Base-by-base conservation (phyloP, 2,888 invertebrate genomes). In the Lepidocyrtinus sp. region DNA sequence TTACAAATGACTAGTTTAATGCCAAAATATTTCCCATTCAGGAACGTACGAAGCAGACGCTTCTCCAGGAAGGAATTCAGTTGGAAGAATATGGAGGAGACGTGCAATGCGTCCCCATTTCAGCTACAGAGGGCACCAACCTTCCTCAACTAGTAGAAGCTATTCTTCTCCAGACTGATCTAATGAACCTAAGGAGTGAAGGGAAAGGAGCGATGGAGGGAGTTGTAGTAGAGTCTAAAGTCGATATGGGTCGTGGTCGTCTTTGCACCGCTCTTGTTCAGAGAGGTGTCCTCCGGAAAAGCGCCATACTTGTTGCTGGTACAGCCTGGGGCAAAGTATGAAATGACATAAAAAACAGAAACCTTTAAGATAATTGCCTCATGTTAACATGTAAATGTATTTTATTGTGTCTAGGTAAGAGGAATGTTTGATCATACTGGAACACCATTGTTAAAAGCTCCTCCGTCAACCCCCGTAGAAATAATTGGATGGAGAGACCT, bases 61-160 rank as follows among this genome's bases (percentile, higher is more conserved):
- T 99, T 15, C 89, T 95, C 0, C 91, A 93, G 87, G 91, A 94
- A 88, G 96, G 95, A 3, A 90, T 99, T 9, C 90, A 94, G 25
- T 92, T 96, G 61, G 99, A 99, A 89, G 94, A 94, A 17, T 89
- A 93, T 72, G 98, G 98, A 0, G 99, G 99, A 0, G 97, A 98
- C 82, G 91, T 96, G 0, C 98, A 98, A 89, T 93, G 94, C 1
- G 93, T 99, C 72, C 93, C 94, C 0, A 93, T 99, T 81, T 99
- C 99, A 0, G 99, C 99, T 0, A 90, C 97, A 0, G 94, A 95
- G 89, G 93, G 93, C 75, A 92, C 91, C 2, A 95, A 97, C 89
- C 89, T 99, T 26, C 90, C 93, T 74, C 90, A 91, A 0, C 90
- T 99, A 70, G 93, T 94, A 67, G 98, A 98, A 87, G 94, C 96